Percentiles rank a stretch among this genome's conserved stretches.
Conservation (phyloP, 2,888 invertebrate species). For the Hyalella azteca region DNA sequence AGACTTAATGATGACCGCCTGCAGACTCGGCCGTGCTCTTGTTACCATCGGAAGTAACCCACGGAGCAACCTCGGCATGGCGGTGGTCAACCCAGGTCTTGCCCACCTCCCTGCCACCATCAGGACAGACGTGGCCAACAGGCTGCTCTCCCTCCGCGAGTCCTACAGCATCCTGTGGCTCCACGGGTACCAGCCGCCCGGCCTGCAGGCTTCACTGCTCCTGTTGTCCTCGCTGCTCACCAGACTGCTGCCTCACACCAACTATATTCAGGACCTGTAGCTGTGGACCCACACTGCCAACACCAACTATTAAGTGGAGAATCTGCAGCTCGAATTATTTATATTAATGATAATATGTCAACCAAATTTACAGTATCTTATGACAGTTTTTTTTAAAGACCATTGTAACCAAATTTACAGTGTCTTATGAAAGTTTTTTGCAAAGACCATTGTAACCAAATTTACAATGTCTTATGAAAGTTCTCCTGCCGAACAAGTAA, state of each 20-base stretch:
- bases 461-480: too few species aligned
- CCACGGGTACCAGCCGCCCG: slow-evolving; percentile 67
- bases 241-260: slow-evolving; percentile 65
- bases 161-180: slow-evolving; percentile 68
- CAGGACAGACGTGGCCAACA: slow-evolving; percentile 72
- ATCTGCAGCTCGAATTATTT: too few species aligned
- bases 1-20: slow-evolving; percentile 70
- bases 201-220: slow-evolving; percentile 66
- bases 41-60: slow-evolving; percentile 69
- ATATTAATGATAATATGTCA: too few species aligned
- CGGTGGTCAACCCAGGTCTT: slow-evolving; percentile 70
- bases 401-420: too few species aligned
- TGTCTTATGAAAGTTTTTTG: too few species aligned
- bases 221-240: slow-evolving; percentile 66
- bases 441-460: too few species aligned
- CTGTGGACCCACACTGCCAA: slow-evolving; percentile 21
- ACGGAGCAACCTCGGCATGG: slow-evolving; percentile 67
- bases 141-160: slow-evolving; percentile 67
- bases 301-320: slow-evolving; percentile 28
- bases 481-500: too few species aligned
- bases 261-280: background rate
- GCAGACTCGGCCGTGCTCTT: slow-evolving; percentile 68
- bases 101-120: slow-evolving; percentile 70
- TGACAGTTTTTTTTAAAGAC: too few species aligned
- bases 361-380: too few species aligned